Percentiles rank a stretch among this genome's conserved stretches.
Evolutionary conservation across 2,888 invertebrate species (phyloP).

Genomic region (Eutolmus rufibarbis): DNA sequence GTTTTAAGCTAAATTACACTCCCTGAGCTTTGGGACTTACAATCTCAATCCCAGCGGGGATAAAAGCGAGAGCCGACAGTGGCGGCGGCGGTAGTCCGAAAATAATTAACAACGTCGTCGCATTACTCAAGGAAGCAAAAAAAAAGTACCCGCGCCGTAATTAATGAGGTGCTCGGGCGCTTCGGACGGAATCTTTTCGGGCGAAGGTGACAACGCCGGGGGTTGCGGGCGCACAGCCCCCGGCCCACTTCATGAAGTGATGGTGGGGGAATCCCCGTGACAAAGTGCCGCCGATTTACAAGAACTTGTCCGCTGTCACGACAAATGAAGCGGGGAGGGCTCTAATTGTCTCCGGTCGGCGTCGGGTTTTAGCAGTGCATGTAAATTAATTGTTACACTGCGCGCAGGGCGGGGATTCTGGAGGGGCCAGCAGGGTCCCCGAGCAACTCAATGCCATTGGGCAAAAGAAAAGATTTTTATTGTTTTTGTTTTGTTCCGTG

Average conservation of each 20-base stretch:
- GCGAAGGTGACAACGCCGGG: not conserved
- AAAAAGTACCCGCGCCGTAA: not conserved
- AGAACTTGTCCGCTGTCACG: not conserved
- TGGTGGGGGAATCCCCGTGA: not conserved
- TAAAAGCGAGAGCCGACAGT: not conserved
- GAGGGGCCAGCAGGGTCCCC: not conserved
- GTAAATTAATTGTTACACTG: not conserved
- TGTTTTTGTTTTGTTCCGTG: not conserved
- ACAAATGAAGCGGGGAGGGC: not conserved
- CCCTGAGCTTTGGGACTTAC: not conserved
- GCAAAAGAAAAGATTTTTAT: not conserved
- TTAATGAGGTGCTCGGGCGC: not conserved
- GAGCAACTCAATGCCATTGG: not conserved
- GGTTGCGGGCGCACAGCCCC: not conserved
- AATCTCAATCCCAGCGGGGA: not conserved
- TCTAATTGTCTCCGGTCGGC: not conserved
- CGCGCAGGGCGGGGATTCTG: not conserved
- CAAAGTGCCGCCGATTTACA: not conserved
- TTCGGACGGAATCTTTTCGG: not conserved
- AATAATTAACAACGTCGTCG: not conserved
- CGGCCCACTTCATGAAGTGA: not conserved
- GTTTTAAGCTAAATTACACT: not conserved
- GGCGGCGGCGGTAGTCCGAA: not conserved
- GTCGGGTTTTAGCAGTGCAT: not conserved
- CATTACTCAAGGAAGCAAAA: not conserved